Evolutionary conservation across 2,113 vertebrate genomes (phyloP).

Genomic region (Ibidorhyncha struthersii): DNA sequence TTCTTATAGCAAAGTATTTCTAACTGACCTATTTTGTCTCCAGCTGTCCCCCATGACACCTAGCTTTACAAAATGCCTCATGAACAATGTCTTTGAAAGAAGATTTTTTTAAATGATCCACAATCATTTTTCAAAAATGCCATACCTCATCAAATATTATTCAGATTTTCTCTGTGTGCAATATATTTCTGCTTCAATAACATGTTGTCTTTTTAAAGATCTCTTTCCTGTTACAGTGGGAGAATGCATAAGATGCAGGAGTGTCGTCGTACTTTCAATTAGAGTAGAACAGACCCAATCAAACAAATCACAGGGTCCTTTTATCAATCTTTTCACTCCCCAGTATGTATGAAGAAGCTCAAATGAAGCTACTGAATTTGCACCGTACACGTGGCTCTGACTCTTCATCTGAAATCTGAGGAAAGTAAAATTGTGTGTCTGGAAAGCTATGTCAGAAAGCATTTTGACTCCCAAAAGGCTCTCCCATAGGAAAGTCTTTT

Average conservation of each 20-base stretch:
- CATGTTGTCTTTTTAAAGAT: fast-evolving
- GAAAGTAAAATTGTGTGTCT: background rate
- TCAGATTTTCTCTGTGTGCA: background rate
- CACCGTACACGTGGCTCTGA: background rate
- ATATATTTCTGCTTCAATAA: background rate
- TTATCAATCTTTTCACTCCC: background rate
- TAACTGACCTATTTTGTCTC: background rate
- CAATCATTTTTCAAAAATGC: background rate
- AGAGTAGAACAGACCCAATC: background rate
- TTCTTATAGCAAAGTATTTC: background rate
- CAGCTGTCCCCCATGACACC: background rate
- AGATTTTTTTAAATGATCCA: background rate
- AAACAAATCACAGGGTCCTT: background rate
- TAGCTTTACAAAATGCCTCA: background rate
- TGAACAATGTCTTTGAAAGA: background rate
- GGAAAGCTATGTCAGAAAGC: background rate
- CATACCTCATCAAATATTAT: background rate
- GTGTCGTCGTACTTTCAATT: fast-evolving
- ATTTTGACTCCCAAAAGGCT: background rate
- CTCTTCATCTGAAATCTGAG: background rate
- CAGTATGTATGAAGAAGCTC: background rate
- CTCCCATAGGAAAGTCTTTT: background rate
- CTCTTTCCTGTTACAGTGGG: background rate
- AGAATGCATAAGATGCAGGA: background rate
- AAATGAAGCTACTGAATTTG: background rate